These are phyloP conservation scores for Salminus brasiliensis DNA, from an alignment of 2,113 vertebrate genomes.

Conservation along the genomic window DNA sequence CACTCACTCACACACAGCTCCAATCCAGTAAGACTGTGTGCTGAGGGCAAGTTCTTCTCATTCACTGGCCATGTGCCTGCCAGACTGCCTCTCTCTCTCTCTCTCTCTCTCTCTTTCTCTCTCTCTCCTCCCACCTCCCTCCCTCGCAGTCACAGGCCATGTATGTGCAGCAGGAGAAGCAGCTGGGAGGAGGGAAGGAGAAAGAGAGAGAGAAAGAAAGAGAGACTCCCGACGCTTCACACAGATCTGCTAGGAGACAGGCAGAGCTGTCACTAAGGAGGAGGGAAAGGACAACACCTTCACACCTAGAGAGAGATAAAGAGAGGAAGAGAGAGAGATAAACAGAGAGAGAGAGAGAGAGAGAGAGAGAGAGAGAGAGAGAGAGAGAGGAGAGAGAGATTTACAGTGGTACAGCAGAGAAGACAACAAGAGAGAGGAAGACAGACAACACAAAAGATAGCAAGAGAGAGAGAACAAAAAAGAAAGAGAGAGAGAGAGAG, in stretches of 20 bases:
- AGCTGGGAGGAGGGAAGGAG: conserved; percentile 79
- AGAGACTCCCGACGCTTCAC: conserved; percentile 26
- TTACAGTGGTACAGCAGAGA: too few relatives aligned
- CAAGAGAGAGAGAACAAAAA: not conserved
- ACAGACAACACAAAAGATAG: not conserved
- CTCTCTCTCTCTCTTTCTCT: conserved; percentile 67
- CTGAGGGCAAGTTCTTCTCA: conserved; percentile 77
- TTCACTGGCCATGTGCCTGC: conserved; percentile 82
- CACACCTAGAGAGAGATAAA: conserved; percentile 33
- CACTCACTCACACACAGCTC: conserved; percentile 42
- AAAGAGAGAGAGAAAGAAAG: conserved; percentile 58
- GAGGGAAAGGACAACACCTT: conserved; percentile 18
- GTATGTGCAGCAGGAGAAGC: conserved; percentile 77
- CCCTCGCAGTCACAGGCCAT: conserved; percentile 79
- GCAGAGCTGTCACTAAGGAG: conserved; percentile 11
- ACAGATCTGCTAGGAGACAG: conserved; percentile 30
- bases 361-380: too few relatives aligned
- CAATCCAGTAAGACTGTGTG: conserved; percentile 72
- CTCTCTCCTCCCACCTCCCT: conserved; percentile 68
- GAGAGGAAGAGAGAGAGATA: not conserved
- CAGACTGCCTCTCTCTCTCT: conserved; percentile 42
- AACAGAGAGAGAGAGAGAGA: not conserved
- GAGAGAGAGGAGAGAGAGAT: too few relatives aligned
- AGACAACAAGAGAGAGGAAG: not conserved
- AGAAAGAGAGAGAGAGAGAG: not conserved